Base-by-base conservation (phyloP, 2,797 vertebrate species). In the Potorous gilbertii region DNA sequence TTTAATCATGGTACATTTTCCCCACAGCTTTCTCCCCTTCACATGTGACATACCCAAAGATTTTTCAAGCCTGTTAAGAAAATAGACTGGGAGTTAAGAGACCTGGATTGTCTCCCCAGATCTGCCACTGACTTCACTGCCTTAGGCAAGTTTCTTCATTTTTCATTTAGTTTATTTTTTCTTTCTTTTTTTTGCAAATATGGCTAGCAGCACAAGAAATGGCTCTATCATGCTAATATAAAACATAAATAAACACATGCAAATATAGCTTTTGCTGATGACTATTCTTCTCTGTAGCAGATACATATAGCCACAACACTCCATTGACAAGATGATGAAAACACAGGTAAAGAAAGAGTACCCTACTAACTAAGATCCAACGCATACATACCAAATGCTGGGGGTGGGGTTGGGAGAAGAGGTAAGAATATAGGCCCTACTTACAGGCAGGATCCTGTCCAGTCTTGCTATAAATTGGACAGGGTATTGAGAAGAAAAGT, bases 141-240 rank as follows among this genome's bases (percentile, higher is more conserved):
- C 56, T 93, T 81, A 91, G 34, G 55, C 87, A 87, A 95, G 21
- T 81, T 46, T 59, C 24, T 56, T 90, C 59, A 87, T 95, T 92
- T 96, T 95, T 96, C 66, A 93, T 95, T 96, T 96, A 93, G 94
- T 92, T 90, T 95, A 74, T 94, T 91, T 94, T 96, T 96, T 52
- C 52, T 52, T 52, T 95, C 91, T 50, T 50, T 50, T 46, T 40
- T 95, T 94, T 96, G 18, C 56, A 96, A 96, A 93, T 87, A 12
- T 55, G n/a, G 9, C n/a, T 55, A 56, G 24, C 18, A n/a, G 55
- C 52, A 87, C 40, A 74, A 96, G 55, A 52, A 55, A 94, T 89
- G 4, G 93, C n/a, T 91, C 24, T 14, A n/a, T 46, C 66, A 27
- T 81, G 21, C 6, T 87, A 56, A 87, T 92, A 46, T 90, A 91